Percentiles rank a stretch among this genome's conserved stretches.
phyloP scores from a whole-genome alignment of 92 coral and sea anemone genomes.

The Bergia puertoricense region DNA sequence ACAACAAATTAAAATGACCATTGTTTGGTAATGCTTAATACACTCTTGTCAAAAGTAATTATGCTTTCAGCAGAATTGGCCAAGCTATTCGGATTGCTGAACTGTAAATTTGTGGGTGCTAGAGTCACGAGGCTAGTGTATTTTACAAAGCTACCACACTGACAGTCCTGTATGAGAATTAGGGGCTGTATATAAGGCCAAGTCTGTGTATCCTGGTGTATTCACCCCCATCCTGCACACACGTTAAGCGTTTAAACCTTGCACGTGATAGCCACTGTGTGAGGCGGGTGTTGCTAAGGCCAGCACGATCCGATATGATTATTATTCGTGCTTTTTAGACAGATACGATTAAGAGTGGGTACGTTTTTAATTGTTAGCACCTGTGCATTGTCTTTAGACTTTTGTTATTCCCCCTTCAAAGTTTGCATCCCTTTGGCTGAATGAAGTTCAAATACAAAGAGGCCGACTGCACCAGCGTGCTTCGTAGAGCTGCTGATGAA shows the following conservation, averaged over 20 bases:
- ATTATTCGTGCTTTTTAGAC: constrained; percentile 66
- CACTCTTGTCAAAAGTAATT: background rate
- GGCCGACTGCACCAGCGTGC: constrained; percentile 28
- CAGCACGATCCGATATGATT: constrained; percentile 68
- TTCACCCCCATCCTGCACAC: constrained; percentile 39
- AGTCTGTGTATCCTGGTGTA: constrained; percentile 29
- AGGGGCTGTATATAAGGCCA: background rate
- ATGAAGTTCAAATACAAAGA: constrained; percentile 36
- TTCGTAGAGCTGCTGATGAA: constrained; percentile 4
- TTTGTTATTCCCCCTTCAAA: constrained; percentile 61
- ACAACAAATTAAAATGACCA: background rate
- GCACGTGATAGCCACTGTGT: constrained; percentile 12
- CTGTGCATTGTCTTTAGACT: constrained; percentile 89
- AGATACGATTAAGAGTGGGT: constrained; percentile 80
- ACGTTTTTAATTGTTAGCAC: constrained; percentile 86
- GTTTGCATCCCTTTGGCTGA: constrained; percentile 25
- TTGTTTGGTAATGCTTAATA: background rate
- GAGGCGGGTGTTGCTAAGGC: constrained; percentile 83
- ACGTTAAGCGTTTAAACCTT: background rate
- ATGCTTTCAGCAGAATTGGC: background rate
- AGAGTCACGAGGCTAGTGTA: background rate
- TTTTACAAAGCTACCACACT: background rate
- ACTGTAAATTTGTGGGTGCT: background rate
- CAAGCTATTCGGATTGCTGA: background rate
- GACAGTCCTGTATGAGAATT: constrained; percentile 24